phyloP scores from a whole-genome alignment of 2,113 vertebrate genomes.

The Silurus glanis region DNA sequence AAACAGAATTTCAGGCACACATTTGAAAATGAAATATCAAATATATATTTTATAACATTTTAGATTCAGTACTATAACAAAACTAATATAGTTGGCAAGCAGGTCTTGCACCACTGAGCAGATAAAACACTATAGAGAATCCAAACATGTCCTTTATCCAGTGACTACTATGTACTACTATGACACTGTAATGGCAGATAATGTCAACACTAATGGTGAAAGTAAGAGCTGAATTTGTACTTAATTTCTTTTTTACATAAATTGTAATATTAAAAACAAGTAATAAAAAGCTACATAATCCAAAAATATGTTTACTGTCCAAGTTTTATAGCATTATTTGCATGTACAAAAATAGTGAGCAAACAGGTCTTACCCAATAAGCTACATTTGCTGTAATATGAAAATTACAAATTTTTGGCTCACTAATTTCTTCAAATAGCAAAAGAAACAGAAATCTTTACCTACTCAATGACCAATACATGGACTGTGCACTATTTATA shows the following conservation, averaged over 20 bases:
- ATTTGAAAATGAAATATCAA: not conserved
- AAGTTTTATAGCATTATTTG: not conserved
- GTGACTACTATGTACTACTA: no score
- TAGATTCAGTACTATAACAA: not conserved
- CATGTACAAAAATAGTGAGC: not conserved
- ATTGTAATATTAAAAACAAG: not conserved
- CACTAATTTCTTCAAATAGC: slow-evolving; percentile 20
- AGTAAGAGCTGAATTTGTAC: not conserved
- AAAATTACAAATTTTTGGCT: not conserved
- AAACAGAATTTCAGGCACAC: not conserved
- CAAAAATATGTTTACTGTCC: not conserved
- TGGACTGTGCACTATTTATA: slow-evolving; percentile 56
- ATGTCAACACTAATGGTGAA: slow-evolving; percentile 31
- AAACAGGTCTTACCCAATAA: not conserved
- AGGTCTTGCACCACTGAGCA: not conserved
- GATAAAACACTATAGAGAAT: not conserved
- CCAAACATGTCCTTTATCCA: not conserved
- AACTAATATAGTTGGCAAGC: not conserved
- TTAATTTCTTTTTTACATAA: not conserved
- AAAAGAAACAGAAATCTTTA: slow-evolving; percentile 43
- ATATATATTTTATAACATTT: not conserved
- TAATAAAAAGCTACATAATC: not conserved
- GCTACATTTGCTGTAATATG: not conserved
- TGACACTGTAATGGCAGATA: slow-evolving; percentile 34
- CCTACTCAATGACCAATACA: slow-evolving; percentile 50